Base-by-base conservation (phyloP, 2,113 vertebrate species). In the Halichoeres trimaculatus region DNA sequence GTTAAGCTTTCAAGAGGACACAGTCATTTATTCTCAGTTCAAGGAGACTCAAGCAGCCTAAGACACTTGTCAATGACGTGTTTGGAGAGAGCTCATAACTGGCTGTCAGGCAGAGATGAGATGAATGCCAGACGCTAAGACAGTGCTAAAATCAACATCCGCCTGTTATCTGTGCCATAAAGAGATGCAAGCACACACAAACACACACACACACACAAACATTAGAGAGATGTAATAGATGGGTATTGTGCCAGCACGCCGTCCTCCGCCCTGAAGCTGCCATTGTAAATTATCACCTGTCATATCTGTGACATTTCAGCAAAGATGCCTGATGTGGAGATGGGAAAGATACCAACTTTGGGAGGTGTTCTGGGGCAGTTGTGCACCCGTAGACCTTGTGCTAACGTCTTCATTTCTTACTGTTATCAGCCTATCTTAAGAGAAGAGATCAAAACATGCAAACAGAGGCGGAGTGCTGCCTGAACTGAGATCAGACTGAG, bases 371-470 rank as follows among this genome's bases (percentile, higher is more conserved):
- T 65, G 35, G 13, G 61, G 69, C 51, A 67, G 53, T 74, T 66
- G 65, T 54, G n/a, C 47, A 62, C 50, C 41, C 5, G 4, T 16
- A 52, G 36, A 45, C 61, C 59, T 23, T 36, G 8, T 50, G 59
- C 45, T 36, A 22, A 17, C 57, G 2, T 72, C 56, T 52, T 63
- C 30, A 34, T 59, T 53, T 47, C 68, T 63, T 51, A 26, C 70
- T 14, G 17, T 89, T 91, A 94, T 93, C 93, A 7, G 47, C 53
- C 71, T 24, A 90, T 92, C 89, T 90, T 78, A 81, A 90, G 83
- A 91, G 48, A 84, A 67, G 22, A 53, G 89, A 92, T 93, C 67
- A 90, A 84, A 88, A 81, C 77, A 81, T 80, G 74, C 77, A 71
- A 87, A 80, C 66, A 62, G 78, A 71, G 52, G 43, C 65, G 70